Evolutionary conservation across 2,888 invertebrate genomes (phyloP).

Genomic region (Apoda limacodes): DNA sequence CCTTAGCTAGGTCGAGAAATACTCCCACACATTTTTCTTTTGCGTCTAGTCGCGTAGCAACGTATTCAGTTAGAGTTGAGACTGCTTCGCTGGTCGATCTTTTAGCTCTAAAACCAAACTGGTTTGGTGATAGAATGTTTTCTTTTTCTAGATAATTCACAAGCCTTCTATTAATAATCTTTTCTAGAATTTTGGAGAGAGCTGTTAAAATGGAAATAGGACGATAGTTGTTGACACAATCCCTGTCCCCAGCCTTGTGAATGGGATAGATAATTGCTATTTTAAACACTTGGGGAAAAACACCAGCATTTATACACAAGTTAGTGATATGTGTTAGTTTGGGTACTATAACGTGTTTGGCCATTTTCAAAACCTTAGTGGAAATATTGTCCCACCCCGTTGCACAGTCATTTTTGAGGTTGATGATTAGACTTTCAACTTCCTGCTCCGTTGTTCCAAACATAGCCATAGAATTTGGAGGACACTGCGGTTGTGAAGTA

Average conservation of each 20-base stretch:
- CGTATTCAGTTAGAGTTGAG: too few species aligned
- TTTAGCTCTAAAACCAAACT: conserved; percentile 11
- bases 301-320: conserved; percentile 6
- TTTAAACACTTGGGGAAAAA: conserved; percentile 11
- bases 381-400: conserved; percentile 9
- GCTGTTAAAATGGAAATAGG: conserved; percentile 14
- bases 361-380: conserved; percentile 2
- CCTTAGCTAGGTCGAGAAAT: neutral
- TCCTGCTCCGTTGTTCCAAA: too few species aligned
- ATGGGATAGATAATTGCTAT: conserved; percentile 8
- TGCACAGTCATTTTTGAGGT: conserved; percentile 4
- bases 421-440: conserved; percentile 1
- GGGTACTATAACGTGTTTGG: conserved; percentile 3
- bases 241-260: conserved; percentile 9
- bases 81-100: conserved; percentile 11
- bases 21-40: neutral
- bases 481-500: too few species aligned
- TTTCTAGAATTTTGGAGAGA: conserved; percentile 16
- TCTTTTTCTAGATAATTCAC: conserved; percentile 6
- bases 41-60: too few species aligned
- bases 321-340: conserved; percentile 6
- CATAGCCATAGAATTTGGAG: too few species aligned
- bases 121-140: conserved; percentile 5
- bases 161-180: conserved; percentile 10
- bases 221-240: conserved; percentile 12